Base-by-base conservation (phyloP, 1,140 invertebrate species). In the Cylas formicarius region DNA sequence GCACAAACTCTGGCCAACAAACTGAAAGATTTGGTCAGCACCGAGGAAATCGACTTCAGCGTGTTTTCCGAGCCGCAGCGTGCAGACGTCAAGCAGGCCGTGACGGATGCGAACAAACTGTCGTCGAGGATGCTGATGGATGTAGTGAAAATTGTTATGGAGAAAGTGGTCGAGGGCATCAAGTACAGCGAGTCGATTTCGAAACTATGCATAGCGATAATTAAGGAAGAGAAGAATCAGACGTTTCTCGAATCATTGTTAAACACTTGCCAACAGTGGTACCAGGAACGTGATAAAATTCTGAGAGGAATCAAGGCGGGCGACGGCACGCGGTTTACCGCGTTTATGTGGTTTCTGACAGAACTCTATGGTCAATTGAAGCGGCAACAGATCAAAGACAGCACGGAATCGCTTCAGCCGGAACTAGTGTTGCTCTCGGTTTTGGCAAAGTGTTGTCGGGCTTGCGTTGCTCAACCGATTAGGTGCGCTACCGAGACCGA, bases 231-330 rank as follows among this genome's bases (percentile, higher is more conserved):
- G 68, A 77, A 78, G 46, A 84, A 81, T 52, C 84, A 88, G 66
- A 91, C 88, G 14, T 91, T 92, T 63, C 67, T 91, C 37, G 89
- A 92, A 67, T 87, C 85, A 6, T 67, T 92, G 36, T 70, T 91
- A 34, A 92, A 92, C 66, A 88, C 80, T 10, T 89, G 86, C 60
- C 85, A 90, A 59, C 85, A 90, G 64, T 90, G 84, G 82, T 91
- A 86, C 66, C 85, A 89, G 60, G 86, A 90, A 62, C 68, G 84
- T 21, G 83, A 84, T 44, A 81, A 81, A 69, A 74, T 77, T 19
- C 41, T 66, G 8, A 34, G 64, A 11, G 61, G 61, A 3, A 55
- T 73, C 39, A 72, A 74, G 48, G 69, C 70, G 34, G 74, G 72
- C 14, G 72, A 74, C 10, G 71, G 78, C 10, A 75, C 75, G 2